A percentile compares a stretch with the other conserved stretches of the same genome.
These are phyloP conservation scores for Brenthis ino DNA, from an alignment of 2,888 invertebrate genomes.

Conservation along the genomic window DNA sequence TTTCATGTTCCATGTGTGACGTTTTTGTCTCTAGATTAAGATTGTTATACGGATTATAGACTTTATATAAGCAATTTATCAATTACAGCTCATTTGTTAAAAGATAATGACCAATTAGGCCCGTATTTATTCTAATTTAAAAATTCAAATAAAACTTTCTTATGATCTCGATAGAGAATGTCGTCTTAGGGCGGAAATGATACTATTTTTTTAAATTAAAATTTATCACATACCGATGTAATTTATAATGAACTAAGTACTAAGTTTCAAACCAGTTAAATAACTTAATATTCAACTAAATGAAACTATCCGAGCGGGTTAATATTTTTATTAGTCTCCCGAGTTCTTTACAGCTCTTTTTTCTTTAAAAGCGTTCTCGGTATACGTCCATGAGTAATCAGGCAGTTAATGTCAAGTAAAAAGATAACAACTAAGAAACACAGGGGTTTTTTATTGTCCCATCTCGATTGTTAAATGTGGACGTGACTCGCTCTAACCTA, in stretches of 20 bases:
- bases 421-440: slow-evolving; percentile 15
- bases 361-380: slow-evolving; percentile 20
- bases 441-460: slow-evolving; percentile 18
- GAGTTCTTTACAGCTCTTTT: slow-evolving; percentile 9
- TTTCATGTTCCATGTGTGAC: slow-evolving; percentile 12
- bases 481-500: not conserved
- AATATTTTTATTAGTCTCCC: slow-evolving; percentile 13
- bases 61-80: not conserved
- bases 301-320: slow-evolving; percentile 7
- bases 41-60: not conserved
- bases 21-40: slow-evolving; percentile 11
- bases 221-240: no score
- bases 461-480: slow-evolving; percentile 14
- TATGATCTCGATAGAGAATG: no score
- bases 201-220: no score
- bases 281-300: slow-evolving; percentile 6
- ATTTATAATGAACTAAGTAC: no score
- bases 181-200: no score
- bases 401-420: slow-evolving; percentile 25
- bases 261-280: slow-evolving; percentile 1
- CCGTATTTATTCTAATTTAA: no score
- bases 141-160: no score
- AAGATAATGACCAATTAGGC: no score
- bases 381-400: slow-evolving; percentile 26
- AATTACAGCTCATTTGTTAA: no score